Percentiles rank a stretch among this genome's conserved stretches.
phyloP scores from a whole-genome alignment of 2,797 vertebrate species.

The Betta splendens region DNA sequence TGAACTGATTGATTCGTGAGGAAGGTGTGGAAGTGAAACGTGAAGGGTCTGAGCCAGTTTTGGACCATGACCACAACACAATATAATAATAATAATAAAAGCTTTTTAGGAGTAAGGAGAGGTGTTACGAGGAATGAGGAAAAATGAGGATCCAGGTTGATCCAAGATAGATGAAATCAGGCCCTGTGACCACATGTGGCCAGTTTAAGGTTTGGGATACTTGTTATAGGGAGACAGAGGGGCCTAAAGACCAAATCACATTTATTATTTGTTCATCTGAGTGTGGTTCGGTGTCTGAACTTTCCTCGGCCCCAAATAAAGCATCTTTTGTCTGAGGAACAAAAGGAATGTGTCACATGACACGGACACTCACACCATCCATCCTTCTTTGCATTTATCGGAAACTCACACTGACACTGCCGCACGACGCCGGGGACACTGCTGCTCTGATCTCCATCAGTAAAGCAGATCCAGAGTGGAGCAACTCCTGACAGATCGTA shows the following conservation, averaged over 20 bases:
- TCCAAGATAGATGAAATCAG: background rate
- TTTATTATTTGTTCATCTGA: background rate
- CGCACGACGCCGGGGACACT: background rate
- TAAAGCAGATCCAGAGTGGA: constrained; percentile 20
- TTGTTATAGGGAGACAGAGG: background rate
- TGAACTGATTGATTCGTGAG: no score
- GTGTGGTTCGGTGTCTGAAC: constrained; percentile 10
- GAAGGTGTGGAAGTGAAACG: no score
- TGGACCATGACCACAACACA: no score
- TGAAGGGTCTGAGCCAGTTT: no score
- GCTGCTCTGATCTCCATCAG: constrained; percentile 12
- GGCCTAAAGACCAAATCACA: no score
- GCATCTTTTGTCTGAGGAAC: constrained; percentile 48
- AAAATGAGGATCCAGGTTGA: no score
- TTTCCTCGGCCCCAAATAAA: constrained; percentile 28
- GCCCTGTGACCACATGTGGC: background rate
- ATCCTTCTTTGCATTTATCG: background rate
- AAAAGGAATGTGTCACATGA: constrained; percentile 44
- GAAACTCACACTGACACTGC: background rate
- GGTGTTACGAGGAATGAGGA: background rate
- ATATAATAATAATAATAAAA: no score
- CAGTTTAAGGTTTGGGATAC: no score
- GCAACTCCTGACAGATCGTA: constrained; percentile 9
- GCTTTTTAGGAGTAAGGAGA: background rate
- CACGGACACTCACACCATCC: background rate